Evolutionary conservation across 2,113 vertebrate genomes (phyloP).

Genomic region (Chionomys nivalis): DNA sequence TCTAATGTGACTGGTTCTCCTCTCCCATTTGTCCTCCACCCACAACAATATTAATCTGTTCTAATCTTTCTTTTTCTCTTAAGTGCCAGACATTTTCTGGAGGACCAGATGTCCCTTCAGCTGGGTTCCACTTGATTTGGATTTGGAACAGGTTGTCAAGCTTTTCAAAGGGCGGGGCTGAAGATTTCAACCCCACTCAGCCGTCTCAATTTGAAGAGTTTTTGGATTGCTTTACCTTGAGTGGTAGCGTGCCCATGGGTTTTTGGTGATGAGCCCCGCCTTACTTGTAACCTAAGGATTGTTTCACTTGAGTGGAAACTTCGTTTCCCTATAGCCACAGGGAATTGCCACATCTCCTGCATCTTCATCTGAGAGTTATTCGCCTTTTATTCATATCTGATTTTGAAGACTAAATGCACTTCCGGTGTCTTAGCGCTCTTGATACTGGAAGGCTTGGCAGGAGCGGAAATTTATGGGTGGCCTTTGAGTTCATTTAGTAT

Average conservation of each 20-base stretch:
- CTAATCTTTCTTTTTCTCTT: conserved; percentile 50
- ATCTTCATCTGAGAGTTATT: no score
- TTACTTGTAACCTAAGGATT: conserved; percentile 56
- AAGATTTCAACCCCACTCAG: conserved; percentile 46
- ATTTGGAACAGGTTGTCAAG: conserved; percentile 29
- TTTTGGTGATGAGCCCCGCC: neutral
- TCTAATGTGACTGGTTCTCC: neutral
- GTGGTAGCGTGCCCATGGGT: neutral
- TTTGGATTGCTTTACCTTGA: conserved; percentile 44
- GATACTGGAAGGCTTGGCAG: conserved; percentile 14
- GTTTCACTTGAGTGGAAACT: conserved; percentile 44
- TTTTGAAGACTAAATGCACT: conserved; percentile 31
- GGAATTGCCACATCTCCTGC: neutral
- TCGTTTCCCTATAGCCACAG: neutral
- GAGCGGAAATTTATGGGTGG: neutral
- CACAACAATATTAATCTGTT: conserved; percentile 50
- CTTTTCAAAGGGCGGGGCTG: neutral
- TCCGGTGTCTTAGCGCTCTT: neutral
- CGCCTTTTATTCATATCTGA: neutral
- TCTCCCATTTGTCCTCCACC: neutral
- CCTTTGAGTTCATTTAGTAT: conserved; percentile 37
- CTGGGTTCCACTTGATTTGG: conserved; percentile 50
- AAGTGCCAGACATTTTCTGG: conserved; percentile 36
- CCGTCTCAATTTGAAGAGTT: conserved; percentile 8
- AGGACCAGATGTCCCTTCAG: conserved; percentile 62